phyloP scores from a whole-genome alignment of 2,797 vertebrate species.

The Lagodon rhomboides region DNA sequence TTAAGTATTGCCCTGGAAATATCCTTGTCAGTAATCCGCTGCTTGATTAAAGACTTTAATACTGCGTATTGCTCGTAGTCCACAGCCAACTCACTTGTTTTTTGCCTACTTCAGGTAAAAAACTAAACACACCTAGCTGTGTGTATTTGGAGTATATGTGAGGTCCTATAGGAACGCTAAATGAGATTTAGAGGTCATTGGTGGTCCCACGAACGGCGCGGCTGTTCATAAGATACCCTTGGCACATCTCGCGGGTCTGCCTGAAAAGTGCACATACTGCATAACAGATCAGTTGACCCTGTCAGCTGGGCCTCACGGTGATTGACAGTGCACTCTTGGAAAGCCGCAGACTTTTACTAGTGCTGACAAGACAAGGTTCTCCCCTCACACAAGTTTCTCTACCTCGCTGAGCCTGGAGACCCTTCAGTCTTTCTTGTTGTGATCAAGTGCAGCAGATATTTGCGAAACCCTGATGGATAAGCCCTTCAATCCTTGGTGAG shows the following conservation, averaged over 20 bases:
- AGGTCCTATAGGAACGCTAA: constrained; percentile 44
- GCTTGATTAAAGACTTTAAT: constrained; percentile 18
- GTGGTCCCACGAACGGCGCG: constrained; percentile 51
- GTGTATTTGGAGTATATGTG: constrained; percentile 31
- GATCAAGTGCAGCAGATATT: constrained; percentile 60
- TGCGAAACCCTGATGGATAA: constrained; percentile 46
- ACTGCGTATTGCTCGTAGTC: not conserved
- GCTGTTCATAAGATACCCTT: constrained; percentile 57
- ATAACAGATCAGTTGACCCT: constrained; percentile 76
- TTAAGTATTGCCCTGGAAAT: not conserved
- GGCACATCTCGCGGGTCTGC: constrained; percentile 62
- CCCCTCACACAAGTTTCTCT: constrained; percentile 47
- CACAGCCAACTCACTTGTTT: constrained; percentile 5
- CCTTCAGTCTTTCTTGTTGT: constrained; percentile 54
- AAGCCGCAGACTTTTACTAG: constrained; percentile 71
- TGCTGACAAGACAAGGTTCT: constrained; percentile 79
- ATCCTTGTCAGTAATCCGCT: constrained; percentile 17
- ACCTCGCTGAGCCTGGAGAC: constrained; percentile 47
- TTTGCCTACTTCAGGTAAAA: constrained; percentile 52
- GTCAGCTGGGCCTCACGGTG: constrained; percentile 68
- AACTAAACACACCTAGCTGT: constrained; percentile 22
- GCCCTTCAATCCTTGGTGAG: constrained; percentile 33
- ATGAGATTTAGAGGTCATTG: constrained; percentile 64
- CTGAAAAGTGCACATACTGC: constrained; percentile 76
- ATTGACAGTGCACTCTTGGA: constrained; percentile 72